Evolutionary conservation across 2,113 vertebrate species (phyloP).

Genomic region (Neofelis nebulosa): DNA sequence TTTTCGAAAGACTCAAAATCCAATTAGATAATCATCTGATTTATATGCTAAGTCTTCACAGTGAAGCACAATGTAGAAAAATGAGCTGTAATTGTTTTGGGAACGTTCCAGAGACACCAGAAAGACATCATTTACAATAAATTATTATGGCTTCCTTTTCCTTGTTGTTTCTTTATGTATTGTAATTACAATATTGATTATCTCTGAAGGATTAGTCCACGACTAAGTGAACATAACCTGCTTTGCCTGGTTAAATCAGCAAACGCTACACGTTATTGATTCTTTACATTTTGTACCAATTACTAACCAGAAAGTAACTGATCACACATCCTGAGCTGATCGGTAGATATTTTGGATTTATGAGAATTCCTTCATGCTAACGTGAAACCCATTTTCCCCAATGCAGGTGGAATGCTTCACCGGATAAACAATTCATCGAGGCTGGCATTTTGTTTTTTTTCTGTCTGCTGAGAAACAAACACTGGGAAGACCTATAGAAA

Average conservation of each 20-base stretch:
- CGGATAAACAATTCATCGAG: background rate
- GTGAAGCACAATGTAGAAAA: background rate
- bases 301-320: constrained; percentile 47
- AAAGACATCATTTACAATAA: constrained; percentile 82
- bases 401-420: background rate
- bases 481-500: fast-evolving
- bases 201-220: constrained; percentile 84
- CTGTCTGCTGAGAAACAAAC: background rate
- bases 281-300: constrained; percentile 48
- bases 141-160: constrained; percentile 81
- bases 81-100: constrained; percentile 84
- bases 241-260: constrained; percentile 57
- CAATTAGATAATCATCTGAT: constrained; percentile 15
- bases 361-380: background rate
- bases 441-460: background rate
- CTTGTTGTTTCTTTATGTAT: constrained; percentile 82
- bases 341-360: background rate
- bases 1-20: constrained; percentile 22
- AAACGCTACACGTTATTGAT: constrained; percentile 30
- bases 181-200: constrained; percentile 90
- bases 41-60: background rate
- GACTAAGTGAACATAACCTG: constrained; percentile 49
- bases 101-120: constrained; percentile 80
- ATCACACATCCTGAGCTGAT: background rate
- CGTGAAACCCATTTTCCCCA: background rate